Evolutionary conservation across 2,797 vertebrate species (phyloP), one percentile per base, ranked within the genome.

Genomic region (Coregonus sp.): DNA sequence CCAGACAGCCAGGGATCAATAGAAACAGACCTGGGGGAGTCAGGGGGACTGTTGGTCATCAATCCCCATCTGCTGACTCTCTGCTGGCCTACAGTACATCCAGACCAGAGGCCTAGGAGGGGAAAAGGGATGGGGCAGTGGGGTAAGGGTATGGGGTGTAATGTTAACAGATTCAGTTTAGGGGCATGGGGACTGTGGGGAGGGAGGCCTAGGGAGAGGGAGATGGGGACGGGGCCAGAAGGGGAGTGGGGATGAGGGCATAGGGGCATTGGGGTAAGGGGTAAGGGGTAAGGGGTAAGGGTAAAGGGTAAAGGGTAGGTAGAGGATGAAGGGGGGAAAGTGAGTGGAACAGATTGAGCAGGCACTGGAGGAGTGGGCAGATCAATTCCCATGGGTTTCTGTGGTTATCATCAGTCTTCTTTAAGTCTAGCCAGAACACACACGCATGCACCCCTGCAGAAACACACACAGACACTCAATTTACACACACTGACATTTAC

Each of bases 51-150:
- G 40, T 47, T 47, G 40, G 40, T 20, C 59, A 47, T 63, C 35
- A n/a, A 37, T 50, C 72, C 31, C 59, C 59, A 74, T 47, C 59
- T 63, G 72, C 72, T 73, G 40, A 9, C 72, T 15, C 14, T 59
- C n/a, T n/a, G 4, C 56, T 59, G 56, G 4, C 18, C 18, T 59
- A 59, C 56, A 59, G 56, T 59, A n/a, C 56, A 59, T 59, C 18
- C 63, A 33, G 25, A 31, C 63, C 63, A 66, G 63, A 15, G 63
- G 63, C 63, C 63, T 11, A 65, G 20, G 14, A 31, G 63, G 12
- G 25, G 40, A 12, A 47, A 47, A 9, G 9, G 9, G 11, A 59
- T 63, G 69, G 69, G 37, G 6, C 37, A 11, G 16, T 6, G 35
- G 37, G 7, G 69, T 29, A 25, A 35, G 7, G 66, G 31, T 68